phyloP scores from a whole-genome alignment of 2,888 invertebrate genomes.

The Crocallis elinguaria region DNA sequence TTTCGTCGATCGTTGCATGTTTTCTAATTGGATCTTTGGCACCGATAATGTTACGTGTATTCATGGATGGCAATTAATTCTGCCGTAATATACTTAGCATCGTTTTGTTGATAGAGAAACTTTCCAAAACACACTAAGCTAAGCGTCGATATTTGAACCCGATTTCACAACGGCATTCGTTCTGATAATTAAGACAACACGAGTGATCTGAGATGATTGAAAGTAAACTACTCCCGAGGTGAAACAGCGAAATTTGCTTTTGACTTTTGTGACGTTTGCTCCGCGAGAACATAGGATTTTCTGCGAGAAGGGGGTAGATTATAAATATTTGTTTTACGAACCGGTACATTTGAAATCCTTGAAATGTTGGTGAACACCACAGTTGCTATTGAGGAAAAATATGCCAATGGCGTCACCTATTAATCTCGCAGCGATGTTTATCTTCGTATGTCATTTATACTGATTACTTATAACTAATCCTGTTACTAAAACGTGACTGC shows the following conservation, averaged over 20 bases:
- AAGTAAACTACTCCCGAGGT: slow-evolving; percentile 33
- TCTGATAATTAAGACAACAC: slow-evolving; percentile 13
- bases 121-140: slow-evolving; percentile 32
- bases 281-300: neutral
- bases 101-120: slow-evolving; percentile 34
- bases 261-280: slow-evolving; percentile 2
- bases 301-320: slow-evolving; percentile 6
- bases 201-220: slow-evolving; percentile 25
- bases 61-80: slow-evolving; percentile 38
- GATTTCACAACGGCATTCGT: slow-evolving; percentile 25
- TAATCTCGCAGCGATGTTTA: slow-evolving; percentile 27
- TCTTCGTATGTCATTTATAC: slow-evolving; percentile 43
- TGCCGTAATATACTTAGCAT: slow-evolving; percentile 37
- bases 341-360: neutral
- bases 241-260: slow-evolving; percentile 13
- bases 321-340: neutral
- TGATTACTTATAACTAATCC: slow-evolving; percentile 51
- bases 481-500: slow-evolving; percentile 55
- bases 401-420: slow-evolving; percentile 19
- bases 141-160: slow-evolving; percentile 15
- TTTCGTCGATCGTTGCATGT: slow-evolving; percentile 35
- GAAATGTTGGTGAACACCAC: slow-evolving; percentile 1
- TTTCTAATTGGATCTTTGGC: slow-evolving; percentile 42
- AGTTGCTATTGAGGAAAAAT: slow-evolving; percentile 14
- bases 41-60: slow-evolving; percentile 35